Evolutionary conservation across 2,797 vertebrate species (phyloP), one percentile per base, ranked within the genome.

Genomic region (Presbytis comata): DNA sequence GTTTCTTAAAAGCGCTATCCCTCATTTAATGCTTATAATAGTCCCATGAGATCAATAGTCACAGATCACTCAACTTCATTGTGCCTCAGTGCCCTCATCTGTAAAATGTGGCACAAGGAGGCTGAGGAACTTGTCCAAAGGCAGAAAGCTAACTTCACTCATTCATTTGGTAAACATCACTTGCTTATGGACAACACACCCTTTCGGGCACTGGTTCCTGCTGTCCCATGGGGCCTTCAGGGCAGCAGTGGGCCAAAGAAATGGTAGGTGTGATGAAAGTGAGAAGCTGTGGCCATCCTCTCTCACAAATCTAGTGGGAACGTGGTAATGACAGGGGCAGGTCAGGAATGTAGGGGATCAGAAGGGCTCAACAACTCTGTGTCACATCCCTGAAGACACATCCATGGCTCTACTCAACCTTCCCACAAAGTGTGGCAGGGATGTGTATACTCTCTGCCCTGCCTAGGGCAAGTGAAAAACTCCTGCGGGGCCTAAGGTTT

Each of bases 21-120:
- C 30, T 79, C 46, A 85, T 7, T 53, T 26, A 76, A 90, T 44
- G 74, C 53, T 84, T 36, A 39, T 19, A 41, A 81, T 3, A 64
- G 67, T 44, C 26, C 22, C 72, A 28, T 11, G 53, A 92, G 22
- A 41, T 8, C 48, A 75, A 21, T 21, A 33, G 41, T 70, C 90
- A 93, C 1, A 86, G 81, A 55, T 83, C 55, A 24, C 24, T 90
- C 55, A 28, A 24, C 22, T 4, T 50, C 48, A 36, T 57, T 74
- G 39, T 55, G 70, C 28, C 41, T 89, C 50, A 50, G 55, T 53
- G 44, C 17, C 48, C 41, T 74, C 80, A 50, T 59, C 53, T 92
- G 36, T 94, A 85, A 96, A 93, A 93, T 11, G 76, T 53, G 12
- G 72, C 44, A 95, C 76, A 85, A 24, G 44, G n/a, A 67, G 26